These are phyloP conservation scores for Scomberomorus guttatus DNA, from an alignment of 2,797 vertebrate genomes.

Conservation along the genomic window DNA sequence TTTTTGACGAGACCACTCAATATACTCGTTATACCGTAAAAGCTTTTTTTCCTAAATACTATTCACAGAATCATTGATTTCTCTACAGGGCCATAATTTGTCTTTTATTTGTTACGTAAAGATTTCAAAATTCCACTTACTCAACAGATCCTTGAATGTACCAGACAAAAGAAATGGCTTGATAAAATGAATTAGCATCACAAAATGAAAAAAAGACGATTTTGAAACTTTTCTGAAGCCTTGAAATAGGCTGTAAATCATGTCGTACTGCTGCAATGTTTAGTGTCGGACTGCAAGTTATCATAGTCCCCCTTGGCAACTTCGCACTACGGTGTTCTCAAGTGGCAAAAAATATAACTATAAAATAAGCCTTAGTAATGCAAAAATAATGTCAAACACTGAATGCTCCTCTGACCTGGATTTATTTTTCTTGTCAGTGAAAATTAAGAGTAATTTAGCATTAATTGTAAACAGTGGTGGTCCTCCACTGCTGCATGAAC, in stretches of 20 bases:
- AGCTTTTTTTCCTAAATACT: background rate
- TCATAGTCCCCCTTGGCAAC: background rate
- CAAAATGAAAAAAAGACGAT: no score
- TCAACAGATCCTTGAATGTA: background rate
- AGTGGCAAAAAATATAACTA: background rate
- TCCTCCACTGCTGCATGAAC: background rate
- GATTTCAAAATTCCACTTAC: background rate
- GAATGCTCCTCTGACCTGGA: background rate
- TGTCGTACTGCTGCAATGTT: background rate
- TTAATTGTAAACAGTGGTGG: background rate
- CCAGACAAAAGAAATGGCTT: background rate
- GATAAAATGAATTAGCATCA: background rate
- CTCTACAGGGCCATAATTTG: background rate
- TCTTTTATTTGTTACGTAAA: background rate
- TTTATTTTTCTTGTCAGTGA: background rate
- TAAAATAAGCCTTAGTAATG: no score
- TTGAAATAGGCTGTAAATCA: background rate
- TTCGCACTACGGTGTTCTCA: background rate
- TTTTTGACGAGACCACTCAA: background rate
- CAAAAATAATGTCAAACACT: background rate
- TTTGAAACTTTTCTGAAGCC: no score
- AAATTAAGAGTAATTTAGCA: conserved; percentile 14
- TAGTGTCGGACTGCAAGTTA: background rate
- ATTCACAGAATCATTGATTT: background rate
- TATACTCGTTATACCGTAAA: background rate